Base-by-base conservation (phyloP, 2,113 vertebrate species). In the Aptenodytes forsteri region DNA sequence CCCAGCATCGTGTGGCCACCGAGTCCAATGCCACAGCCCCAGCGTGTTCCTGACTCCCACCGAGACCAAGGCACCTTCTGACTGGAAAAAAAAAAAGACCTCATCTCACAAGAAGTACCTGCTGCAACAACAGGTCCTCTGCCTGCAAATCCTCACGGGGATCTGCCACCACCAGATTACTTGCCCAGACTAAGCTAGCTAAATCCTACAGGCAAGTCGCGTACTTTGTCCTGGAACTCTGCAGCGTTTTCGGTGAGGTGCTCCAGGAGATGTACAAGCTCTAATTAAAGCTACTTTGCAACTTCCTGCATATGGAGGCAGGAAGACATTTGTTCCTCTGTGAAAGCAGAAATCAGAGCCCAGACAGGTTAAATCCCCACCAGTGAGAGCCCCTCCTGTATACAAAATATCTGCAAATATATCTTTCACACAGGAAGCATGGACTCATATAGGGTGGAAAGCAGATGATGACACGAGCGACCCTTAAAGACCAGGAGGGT, bases 151-250 rank as follows among this genome's bases (percentile, higher is more conserved):
- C 91, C 93, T 94, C 82, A 82, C 5, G 2, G 78, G 91, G 89
- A 94, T 91, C 94, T 95, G 94, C 89, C 87, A 78, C 89, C 79
- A 44, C 66, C 85, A 94, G 84, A 96, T 95, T 93, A 95, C 85
- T 71, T 32, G 32, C 58, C 86, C 90, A 80, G 93, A 69, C 90
- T 93, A 94, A 90, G 78, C 90, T 20, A 65, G 78, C 38, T 97
- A 95, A 95, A 94, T 96, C 97, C 90, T 38, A 23, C 77, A 77
- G 84, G 81, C 73, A 13, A 84, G 62, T 46, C 0, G 8, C 10
- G 13, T 72, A 13, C 83, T 65, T 80, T 0, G 1, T 66, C 81
- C 84, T 90, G 69, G 66, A 91, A 42, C 91, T 80, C 66, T 34
- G 61, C 66, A 50, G 62, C 3, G 0, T 65, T 96, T 94, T 93